phyloP scores from a whole-genome alignment of 2,888 invertebrate genomes.

The Pollenia labialis region DNA sequence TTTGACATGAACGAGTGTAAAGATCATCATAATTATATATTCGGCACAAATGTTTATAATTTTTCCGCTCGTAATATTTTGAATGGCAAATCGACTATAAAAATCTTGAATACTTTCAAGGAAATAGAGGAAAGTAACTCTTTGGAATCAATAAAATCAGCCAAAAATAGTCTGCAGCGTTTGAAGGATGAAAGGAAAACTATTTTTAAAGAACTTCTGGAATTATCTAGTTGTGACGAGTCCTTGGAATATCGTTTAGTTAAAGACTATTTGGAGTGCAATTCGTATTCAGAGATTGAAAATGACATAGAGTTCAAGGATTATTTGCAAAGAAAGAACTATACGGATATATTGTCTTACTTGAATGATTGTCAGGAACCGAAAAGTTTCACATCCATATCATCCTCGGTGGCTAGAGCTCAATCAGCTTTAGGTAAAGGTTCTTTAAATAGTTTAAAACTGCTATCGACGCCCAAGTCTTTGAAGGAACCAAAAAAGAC shows the following conservation, averaged over 20 bases:
- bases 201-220: slow-evolving; percentile 81
- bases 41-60: slow-evolving; percentile 81
- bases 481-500: slow-evolving; percentile 76
- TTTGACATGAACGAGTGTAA: slow-evolving; percentile 71
- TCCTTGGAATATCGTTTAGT: slow-evolving; percentile 82
- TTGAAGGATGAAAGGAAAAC: slow-evolving; percentile 80
- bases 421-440: slow-evolving; percentile 79
- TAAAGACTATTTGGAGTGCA: slow-evolving; percentile 83
- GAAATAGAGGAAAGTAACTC: slow-evolving; percentile 77
- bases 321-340: slow-evolving; percentile 83
- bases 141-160: slow-evolving; percentile 69
- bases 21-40: slow-evolving; percentile 78
- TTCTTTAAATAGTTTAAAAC: slow-evolving; percentile 79
- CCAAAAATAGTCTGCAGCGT: slow-evolving; percentile 77
- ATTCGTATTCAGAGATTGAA: slow-evolving; percentile 83
- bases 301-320: slow-evolving; percentile 83
- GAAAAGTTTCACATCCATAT: slow-evolving; percentile 77
- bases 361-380: slow-evolving; percentile 79
- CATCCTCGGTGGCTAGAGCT: slow-evolving; percentile 79
- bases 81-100: slow-evolving; percentile 81
- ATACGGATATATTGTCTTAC: slow-evolving; percentile 82
- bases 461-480: slow-evolving; percentile 79
- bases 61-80: slow-evolving; percentile 80
- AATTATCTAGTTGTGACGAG: slow-evolving; percentile 82
- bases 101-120: slow-evolving; percentile 78